Evolutionary conservation across 2,888 invertebrate genomes (phyloP).

Genomic region (Eupithecia vulgata): DNA sequence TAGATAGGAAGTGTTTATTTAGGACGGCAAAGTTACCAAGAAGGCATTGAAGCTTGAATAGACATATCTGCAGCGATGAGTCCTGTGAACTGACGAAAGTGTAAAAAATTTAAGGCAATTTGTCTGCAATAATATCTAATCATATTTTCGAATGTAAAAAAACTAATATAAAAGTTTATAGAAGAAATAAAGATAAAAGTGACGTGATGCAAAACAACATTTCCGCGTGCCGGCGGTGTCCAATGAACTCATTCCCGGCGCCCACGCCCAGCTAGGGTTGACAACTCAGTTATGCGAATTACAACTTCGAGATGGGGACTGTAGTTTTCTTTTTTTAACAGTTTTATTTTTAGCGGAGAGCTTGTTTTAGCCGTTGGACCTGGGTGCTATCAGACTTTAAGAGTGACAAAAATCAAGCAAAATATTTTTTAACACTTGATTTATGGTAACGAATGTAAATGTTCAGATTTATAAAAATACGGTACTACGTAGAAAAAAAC

Average conservation of each 20-base stretch:
- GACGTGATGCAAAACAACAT: conserved; percentile 52
- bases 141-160: not conserved
- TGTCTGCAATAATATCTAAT: not conserved
- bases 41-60: conserved; percentile 37
- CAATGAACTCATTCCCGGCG: conserved; percentile 70
- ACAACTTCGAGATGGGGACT: conserved; percentile 39
- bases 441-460: too few relatives aligned
- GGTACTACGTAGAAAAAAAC: too few relatives aligned
- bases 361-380: not conserved
- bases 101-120: not conserved
- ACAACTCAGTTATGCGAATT: conserved; percentile 41
- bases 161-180: not conserved
- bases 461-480: too few relatives aligned
- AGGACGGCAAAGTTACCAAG: conserved; percentile 53
- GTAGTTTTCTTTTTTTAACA: conserved; percentile 21
- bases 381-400: not conserved
- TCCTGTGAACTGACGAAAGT: not conserved
- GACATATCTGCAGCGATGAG: not conserved
- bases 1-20: conserved; percentile 53
- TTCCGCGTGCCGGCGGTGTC: conserved; percentile 77
- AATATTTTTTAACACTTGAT: too few relatives aligned
- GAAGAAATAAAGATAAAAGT: conserved; percentile 25
- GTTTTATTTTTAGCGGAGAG: not conserved
- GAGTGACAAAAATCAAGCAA: too few relatives aligned
- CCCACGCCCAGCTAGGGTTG: conserved; percentile 59